phyloP scores from a whole-genome alignment of 2,888 invertebrate genomes.

The Rugalucina vietnamica region DNA sequence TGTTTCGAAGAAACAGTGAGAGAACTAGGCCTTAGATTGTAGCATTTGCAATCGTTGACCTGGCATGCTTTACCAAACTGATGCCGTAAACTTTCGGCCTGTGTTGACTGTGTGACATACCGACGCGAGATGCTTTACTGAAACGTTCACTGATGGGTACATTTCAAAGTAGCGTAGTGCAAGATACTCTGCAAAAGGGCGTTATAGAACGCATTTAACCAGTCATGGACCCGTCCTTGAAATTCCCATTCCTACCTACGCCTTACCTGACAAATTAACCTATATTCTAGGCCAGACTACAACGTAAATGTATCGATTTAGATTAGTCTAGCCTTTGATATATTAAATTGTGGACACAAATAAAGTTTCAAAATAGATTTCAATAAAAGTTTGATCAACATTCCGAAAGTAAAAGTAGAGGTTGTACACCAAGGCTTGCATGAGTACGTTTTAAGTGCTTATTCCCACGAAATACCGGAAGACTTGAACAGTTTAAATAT shows the following conservation, averaged over 20 bases:
- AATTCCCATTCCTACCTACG: background rate
- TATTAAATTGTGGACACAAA: background rate
- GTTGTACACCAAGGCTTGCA: background rate
- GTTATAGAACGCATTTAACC: no score
- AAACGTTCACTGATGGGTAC: no score
- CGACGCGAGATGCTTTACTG: no score
- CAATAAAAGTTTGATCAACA: background rate
- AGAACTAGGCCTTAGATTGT: no score
- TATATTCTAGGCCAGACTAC: no score
- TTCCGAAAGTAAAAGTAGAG: background rate
- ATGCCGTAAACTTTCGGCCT: no score
- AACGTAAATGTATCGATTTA: background rate
- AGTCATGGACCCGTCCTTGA: background rate
- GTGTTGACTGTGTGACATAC: no score
- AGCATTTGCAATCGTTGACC: no score
- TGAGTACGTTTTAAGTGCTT: background rate
- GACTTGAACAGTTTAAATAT: background rate
- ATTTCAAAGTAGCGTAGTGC: no score
- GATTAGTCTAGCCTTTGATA: constrained; percentile 1
- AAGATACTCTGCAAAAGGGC: no score
- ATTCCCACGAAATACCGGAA: background rate
- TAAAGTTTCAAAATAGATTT: background rate
- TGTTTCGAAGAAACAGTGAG: no score
- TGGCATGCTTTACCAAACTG: no score
- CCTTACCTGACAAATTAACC: background rate